Conservation (phyloP, 2,113 vertebrate species). For the western clawed frog (Xenopus tropicalis) region UCB_Xtro_10.0 CM004446.2:50999501-51000000, state of each 20-base stretch:
- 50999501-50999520: conserved; percentile 3
- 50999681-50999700: not conserved
- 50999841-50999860: too few species aligned
- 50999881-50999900: too few species aligned
- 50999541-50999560: not conserved
- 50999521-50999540: conserved; percentile 1
- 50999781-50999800: conserved; percentile 16
- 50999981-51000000: too few species aligned
- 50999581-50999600: not conserved
- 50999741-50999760: conserved; percentile 20
- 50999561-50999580: not conserved
- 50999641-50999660: not conserved
- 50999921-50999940: too few species aligned
- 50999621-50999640: conserved; percentile 1
- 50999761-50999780: conserved; percentile 13
- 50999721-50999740: conserved; percentile 29
- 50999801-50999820: conserved; percentile 13
- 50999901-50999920: too few species aligned
- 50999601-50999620: not conserved
- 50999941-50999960: too few species aligned
- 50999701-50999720: conserved; percentile 21
- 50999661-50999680: not conserved
- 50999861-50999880: too few species aligned
- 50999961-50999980: too few species aligned
- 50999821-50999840: too few species aligned